phyloP scores from a whole-genome alignment of 2,113 vertebrate genomes.

The Toxostoma redivivum region DNA sequence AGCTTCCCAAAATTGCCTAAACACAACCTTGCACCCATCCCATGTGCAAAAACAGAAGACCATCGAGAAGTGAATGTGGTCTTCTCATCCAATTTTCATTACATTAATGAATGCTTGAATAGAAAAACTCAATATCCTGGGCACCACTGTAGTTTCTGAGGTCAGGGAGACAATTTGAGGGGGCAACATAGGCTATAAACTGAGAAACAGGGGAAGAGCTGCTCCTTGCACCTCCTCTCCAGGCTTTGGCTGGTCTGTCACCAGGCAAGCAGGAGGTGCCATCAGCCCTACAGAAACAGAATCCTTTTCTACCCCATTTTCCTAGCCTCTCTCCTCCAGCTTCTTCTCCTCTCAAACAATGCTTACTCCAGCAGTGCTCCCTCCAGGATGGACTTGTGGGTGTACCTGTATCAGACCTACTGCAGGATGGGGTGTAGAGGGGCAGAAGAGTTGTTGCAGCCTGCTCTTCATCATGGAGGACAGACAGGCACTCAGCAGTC shows the following conservation, averaged over 20 bases:
- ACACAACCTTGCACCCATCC: neutral
- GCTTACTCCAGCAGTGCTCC: neutral
- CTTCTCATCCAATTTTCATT: neutral
- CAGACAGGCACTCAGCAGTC: neutral
- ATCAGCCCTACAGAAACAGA: neutral
- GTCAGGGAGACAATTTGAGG: neutral
- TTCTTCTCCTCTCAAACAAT: neutral
- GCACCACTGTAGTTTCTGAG: neutral
- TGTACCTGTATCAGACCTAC: neutral
- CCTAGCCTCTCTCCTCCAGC: neutral
- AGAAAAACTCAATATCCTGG: neutral
- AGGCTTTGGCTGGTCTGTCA: neutral
- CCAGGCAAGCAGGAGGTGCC: neutral
- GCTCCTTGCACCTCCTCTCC: neutral
- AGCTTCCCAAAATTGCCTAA: neutral
- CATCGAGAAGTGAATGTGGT: rapidly evolving
- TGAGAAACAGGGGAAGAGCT: neutral
- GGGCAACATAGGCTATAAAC: neutral
- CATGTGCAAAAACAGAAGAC: neutral
- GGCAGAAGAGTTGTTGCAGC: neutral
- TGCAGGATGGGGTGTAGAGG: neutral
- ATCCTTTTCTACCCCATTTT: neutral
- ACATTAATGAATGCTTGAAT: neutral
- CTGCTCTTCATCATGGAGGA: neutral
- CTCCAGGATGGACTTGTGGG: neutral